Evolutionary conservation across 2,888 invertebrate species (phyloP).

Genomic region (Tetragonula carbonaria): DNA sequence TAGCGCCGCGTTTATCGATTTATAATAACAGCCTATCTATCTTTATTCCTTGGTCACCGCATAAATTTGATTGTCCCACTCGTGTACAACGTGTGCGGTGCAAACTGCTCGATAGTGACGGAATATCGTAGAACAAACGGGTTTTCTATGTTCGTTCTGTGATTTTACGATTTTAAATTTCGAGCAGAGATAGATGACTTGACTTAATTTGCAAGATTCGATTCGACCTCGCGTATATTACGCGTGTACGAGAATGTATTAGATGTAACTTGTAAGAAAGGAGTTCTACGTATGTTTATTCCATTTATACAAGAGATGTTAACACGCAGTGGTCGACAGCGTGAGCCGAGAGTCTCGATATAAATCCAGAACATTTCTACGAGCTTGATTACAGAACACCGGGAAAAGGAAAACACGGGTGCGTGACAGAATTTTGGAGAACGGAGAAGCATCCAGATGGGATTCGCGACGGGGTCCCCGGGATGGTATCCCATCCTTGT

Average conservation of each 20-base stretch:
- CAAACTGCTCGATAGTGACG: background rate
- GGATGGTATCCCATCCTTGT: background rate
- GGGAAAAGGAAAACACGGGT: background rate
- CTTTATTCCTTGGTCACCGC: background rate
- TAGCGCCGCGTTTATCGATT: slow-evolving; percentile 28
- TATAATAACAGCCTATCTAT: slow-evolving; percentile 12
- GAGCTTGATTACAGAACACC: background rate
- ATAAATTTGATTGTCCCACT: background rate
- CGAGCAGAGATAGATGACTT: too few species aligned
- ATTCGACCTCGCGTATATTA: too few species aligned
- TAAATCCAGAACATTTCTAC: background rate
- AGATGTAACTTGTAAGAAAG: background rate
- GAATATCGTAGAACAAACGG: too few species aligned
- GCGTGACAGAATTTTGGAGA: too few species aligned
- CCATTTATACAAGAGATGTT: background rate
- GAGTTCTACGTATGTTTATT: background rate
- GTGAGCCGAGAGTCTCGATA: background rate
- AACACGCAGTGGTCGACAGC: background rate
- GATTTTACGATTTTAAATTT: too few species aligned
- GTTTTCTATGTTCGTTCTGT: too few species aligned
- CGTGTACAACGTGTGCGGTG: background rate
- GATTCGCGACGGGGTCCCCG: background rate
- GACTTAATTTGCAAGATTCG: too few species aligned
- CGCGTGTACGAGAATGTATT: too few species aligned
- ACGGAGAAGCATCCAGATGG: background rate